These are phyloP conservation scores for Schizopygopsis pylzovi DNA, from an alignment of 2,797 vertebrate species.

Conservation along the genomic window DNA sequence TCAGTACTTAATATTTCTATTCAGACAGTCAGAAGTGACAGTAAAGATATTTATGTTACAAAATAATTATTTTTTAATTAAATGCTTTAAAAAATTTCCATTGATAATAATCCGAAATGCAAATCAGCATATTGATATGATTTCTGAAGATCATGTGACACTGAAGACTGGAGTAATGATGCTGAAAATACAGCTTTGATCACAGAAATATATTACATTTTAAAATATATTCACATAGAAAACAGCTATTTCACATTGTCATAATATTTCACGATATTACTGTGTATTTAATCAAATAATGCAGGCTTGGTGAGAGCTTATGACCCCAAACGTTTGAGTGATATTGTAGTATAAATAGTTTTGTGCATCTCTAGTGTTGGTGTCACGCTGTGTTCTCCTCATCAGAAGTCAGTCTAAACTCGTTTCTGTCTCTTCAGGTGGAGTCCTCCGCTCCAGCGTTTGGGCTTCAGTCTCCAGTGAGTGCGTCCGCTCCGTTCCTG, in stretches of 20 bases:
- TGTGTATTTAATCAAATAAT: neutral
- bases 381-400: neutral
- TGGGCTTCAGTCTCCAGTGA: constrained; percentile 74
- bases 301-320: neutral
- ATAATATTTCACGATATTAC: neutral
- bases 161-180: neutral
- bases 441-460: constrained; percentile 83
- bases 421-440: constrained; percentile 69
- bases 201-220: neutral
- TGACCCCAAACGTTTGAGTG: neutral
- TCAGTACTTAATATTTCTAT: neutral
- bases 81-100: neutral
- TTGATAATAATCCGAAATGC: neutral
- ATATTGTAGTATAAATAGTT: neutral
- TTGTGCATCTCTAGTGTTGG: neutral
- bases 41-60: neutral
- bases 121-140: neutral
- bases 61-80: too few species aligned
- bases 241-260: neutral
- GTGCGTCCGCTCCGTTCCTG: constrained; percentile 75
- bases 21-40: neutral
- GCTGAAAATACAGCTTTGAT: neutral
- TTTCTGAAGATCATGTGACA: neutral
- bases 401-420: neutral
- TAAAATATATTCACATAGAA: neutral